A percentile compares a stretch with the other conserved stretches of the same genome.
Conservation (phyloP, 2,888 invertebrate species). For the Dynastes tityus region DNA sequence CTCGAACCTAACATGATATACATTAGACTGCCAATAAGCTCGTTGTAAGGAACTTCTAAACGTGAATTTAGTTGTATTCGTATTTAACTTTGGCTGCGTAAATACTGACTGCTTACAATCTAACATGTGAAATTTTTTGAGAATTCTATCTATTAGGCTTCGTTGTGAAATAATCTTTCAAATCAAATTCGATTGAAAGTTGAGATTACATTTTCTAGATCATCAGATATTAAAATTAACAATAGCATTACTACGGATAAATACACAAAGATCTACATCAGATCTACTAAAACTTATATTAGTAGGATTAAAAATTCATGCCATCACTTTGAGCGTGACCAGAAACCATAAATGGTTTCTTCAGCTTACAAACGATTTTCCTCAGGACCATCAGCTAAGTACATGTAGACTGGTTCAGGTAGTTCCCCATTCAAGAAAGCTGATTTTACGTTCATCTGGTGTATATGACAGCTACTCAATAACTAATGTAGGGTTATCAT, state of each 20-base stretch:
- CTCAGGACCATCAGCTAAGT: neutral
- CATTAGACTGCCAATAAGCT: neutral
- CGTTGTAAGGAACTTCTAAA: neutral
- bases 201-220: neutral
- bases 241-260: neutral
- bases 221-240: neutral
- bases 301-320: neutral
- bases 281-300: conserved; percentile 2
- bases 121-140: neutral
- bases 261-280: neutral
- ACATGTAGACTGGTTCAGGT: neutral
- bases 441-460: neutral
- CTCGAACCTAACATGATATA: neutral
- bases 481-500: neutral
- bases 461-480: neutral
- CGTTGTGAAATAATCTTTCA: conserved; percentile 8
- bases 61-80: neutral
- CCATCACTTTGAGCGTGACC: neutral
- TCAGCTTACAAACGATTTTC: neutral
- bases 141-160: neutral
- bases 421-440: neutral
- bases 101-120: neutral
- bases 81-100: neutral
- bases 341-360: neutral
- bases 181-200: neutral